Evolutionary conservation across 1,140 invertebrate genomes (phyloP), one percentile per base, ranked within the genome.

Genomic region (Eulimnadia texana): DNA sequence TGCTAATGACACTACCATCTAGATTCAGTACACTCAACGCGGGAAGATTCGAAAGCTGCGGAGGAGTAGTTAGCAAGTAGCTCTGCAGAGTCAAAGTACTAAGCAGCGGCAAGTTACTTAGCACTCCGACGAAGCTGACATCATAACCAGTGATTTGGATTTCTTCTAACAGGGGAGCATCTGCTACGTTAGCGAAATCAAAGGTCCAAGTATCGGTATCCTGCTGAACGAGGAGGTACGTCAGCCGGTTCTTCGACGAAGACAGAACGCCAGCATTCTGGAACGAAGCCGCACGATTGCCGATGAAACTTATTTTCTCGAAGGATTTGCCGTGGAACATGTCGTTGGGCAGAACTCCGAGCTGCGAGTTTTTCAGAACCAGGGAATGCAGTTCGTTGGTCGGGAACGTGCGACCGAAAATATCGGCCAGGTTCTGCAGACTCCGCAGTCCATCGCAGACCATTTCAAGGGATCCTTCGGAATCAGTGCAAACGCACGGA

Each of bases 281-380:
- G 51, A 61, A 61, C 6, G 60, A 61, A 6, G 60, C 50, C 6
- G 50, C 24, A 11, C 60, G 50, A 42, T 61, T 61, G 27, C 33
- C 33, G 16, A 47, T 19, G 33, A 61, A 54, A 16, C 19, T 23
- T 27, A 61, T 42, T n/a, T 42, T 54, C 23, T 61, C 24, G 20
- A 61, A 61, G 13, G 60, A 61, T 61, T 61, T 61, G 6, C 50
- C 51, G n/a, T 61, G 27, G 20, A 61, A 61, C 2, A 54, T 51
- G 51, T 61, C 49, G 29, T 61, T 61, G 33, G 60, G 60, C 13
- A 61, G 24, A 10, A 42, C 25, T 19, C 60, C 60, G 3, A 61
- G 50, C 24, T 50, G 50, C 19, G 60, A 61, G 16, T 11, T 20
- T 11, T 51, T 49, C 3, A 61, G 20, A 27, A 42, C 29, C 19